Evolutionary conservation across 2,888 invertebrate species (phyloP).

Genomic region (Acrobasis consociella): DNA sequence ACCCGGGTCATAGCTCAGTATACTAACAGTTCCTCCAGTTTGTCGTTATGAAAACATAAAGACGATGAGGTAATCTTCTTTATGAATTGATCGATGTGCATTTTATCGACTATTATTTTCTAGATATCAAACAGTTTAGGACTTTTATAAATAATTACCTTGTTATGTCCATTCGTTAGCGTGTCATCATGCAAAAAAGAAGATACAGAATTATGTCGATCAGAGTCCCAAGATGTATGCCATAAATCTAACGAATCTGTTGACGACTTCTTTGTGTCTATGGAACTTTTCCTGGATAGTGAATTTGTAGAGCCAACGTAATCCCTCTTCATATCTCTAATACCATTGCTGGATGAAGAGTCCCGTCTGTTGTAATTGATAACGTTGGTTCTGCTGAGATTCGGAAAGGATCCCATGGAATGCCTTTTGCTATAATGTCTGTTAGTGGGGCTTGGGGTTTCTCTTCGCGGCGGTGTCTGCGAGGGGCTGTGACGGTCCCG

Average conservation of each 20-base stretch:
- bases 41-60: slow-evolving; percentile 8
- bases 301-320: slow-evolving; percentile 76
- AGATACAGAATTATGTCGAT: slow-evolving; percentile 85
- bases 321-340: slow-evolving; percentile 79
- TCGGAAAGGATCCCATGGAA: slow-evolving; percentile 75
- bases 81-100: slow-evolving; percentile 6
- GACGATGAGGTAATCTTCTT: slow-evolving; percentile 22
- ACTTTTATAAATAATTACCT: slow-evolving; percentile 61
- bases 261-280: slow-evolving; percentile 81
- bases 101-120: slow-evolving; percentile 19
- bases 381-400: slow-evolving; percentile 63
- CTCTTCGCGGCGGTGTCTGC: slow-evolving; percentile 73
- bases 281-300: slow-evolving; percentile 76
- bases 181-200: slow-evolving; percentile 82
- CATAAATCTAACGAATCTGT: slow-evolving; percentile 88
- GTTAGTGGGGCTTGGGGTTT: slow-evolving; percentile 74
- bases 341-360: slow-evolving; percentile 60
- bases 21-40: slow-evolving; percentile 11
- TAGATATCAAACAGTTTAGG: slow-evolving; percentile 28
- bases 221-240: slow-evolving; percentile 87
- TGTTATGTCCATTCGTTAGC: slow-evolving; percentile 59
- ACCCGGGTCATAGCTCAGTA: slow-evolving; percentile 8
- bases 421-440: slow-evolving; percentile 64
- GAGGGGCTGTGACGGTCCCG: slow-evolving; percentile 81
- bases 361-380: slow-evolving; percentile 74